phyloP scores from a whole-genome alignment of 1,140 invertebrate species.

The Bombus turneri region DNA sequence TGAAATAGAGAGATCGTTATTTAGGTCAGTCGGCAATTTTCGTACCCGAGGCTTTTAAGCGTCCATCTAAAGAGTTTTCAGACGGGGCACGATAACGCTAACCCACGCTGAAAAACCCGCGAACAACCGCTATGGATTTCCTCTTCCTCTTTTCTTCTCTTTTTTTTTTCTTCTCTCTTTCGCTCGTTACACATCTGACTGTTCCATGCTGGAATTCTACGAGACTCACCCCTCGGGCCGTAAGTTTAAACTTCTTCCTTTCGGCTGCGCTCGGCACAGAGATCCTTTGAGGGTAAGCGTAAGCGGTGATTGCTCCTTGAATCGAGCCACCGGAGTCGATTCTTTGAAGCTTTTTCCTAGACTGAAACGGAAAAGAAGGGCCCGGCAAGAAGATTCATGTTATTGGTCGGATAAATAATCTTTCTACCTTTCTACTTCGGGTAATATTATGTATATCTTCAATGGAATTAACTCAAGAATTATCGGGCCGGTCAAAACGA shows the following conservation, averaged over 20 bases:
- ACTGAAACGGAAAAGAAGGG: not conserved
- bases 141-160: not conserved
- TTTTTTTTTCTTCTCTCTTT: not conserved
- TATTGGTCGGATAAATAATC: not conserved
- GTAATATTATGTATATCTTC: not conserved
- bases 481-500: not conserved
- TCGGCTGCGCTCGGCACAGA: not conserved
- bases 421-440: not conserved
- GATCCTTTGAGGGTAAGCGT: not conserved
- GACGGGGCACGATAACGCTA: constrained; percentile 27
- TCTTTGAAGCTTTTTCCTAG: not conserved
- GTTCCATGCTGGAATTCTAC: not conserved
- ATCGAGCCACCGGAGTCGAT: not conserved
- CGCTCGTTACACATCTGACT: not conserved
- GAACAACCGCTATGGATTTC: not conserved
- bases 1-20: constrained; percentile 50
- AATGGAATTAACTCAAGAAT: not conserved
- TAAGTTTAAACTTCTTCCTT: not conserved
- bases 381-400: not conserved
- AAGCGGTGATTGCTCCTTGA: constrained; percentile 17
- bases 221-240: not conserved
- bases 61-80: constrained; percentile 36
- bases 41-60: constrained; percentile 54
- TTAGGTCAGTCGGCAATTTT: constrained; percentile 61
- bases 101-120: constrained; percentile 11